phyloP scores from a whole-genome alignment of 1,140 invertebrate species.

The Acromyrmex echinatior region DNA sequence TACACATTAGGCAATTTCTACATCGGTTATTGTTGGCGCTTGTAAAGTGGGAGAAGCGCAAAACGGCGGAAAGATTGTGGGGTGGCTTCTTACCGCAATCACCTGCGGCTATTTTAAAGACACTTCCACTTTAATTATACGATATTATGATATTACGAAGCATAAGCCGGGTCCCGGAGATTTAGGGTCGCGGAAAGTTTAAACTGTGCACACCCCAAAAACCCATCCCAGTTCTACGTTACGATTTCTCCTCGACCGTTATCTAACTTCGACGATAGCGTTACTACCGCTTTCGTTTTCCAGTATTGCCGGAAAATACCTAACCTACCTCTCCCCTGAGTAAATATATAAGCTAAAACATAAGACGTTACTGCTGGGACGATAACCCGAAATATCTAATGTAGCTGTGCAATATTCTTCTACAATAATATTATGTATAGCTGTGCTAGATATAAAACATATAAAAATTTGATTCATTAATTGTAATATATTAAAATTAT shows the following conservation, averaged over 20 bases:
- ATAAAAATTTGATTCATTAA: neutral
- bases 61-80: constrained; percentile 74
- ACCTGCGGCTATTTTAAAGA: constrained; percentile 84
- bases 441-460: neutral
- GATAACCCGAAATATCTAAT: constrained; percentile 43
- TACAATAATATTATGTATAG: constrained; percentile 26
- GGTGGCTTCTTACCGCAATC: constrained; percentile 76
- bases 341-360: constrained; percentile 56
- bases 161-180: constrained; percentile 79
- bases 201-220: constrained; percentile 73
- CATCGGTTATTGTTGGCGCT: constrained; percentile 49
- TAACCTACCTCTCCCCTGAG: constrained; percentile 41
- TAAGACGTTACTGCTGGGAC: constrained; percentile 37
- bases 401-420: neutral
- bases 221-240: constrained; percentile 71
- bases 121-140: constrained; percentile 85
- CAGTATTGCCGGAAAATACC: constrained; percentile 58
- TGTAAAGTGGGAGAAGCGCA: constrained; percentile 54
- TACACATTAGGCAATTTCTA: constrained; percentile 10
- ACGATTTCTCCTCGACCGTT: constrained; percentile 68
- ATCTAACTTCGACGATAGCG: constrained; percentile 74
- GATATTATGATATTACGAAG: constrained; percentile 84
- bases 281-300: constrained; percentile 59
- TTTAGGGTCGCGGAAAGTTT: constrained; percentile 82
- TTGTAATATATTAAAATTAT: neutral